Conservation (phyloP, 2,797 vertebrate species). For the Microctenopoma steveboyesi region DNA sequence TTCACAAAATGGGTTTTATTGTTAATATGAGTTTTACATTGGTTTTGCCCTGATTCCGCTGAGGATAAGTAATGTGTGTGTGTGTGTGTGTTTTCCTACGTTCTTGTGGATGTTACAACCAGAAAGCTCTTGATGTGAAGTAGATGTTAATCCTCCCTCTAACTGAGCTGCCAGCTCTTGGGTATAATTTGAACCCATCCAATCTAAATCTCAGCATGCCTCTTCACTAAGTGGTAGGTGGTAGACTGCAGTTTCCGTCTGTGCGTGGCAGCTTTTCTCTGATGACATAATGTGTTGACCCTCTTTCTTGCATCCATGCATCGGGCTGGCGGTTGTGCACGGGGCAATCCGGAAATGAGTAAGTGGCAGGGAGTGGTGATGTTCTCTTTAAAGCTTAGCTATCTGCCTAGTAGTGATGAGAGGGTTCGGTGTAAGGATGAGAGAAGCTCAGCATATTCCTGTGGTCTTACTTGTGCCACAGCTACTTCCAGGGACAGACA, state of each 20-base stretch:
- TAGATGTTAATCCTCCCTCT: slow-evolving; percentile 81
- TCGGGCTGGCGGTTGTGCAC: slow-evolving; percentile 39
- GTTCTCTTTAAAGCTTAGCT: slow-evolving; percentile 71
- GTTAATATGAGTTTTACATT: slow-evolving; percentile 47
- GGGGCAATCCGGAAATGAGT: slow-evolving; percentile 72
- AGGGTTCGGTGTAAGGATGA: slow-evolving; percentile 60
- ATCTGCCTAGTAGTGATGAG: slow-evolving; percentile 59
- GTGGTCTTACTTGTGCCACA: slow-evolving; percentile 51
- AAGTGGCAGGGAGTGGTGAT: slow-evolving; percentile 67
- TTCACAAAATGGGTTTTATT: slow-evolving; percentile 59
- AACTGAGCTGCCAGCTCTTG: slow-evolving; percentile 78
- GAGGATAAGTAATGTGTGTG: slow-evolving; percentile 56
- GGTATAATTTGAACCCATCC: slow-evolving; percentile 78
- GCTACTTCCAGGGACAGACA: slow-evolving; percentile 47
- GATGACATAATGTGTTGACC: slow-evolving; percentile 73
- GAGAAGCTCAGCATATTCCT: slow-evolving; percentile 55
- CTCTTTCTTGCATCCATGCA: slow-evolving; percentile 51
- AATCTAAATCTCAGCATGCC: slow-evolving; percentile 73
- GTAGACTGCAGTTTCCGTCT: slow-evolving; percentile 62
- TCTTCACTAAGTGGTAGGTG: slow-evolving; percentile 69
- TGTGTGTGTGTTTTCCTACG: slow-evolving; percentile 35
- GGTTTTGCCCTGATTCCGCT: slow-evolving; percentile 43
- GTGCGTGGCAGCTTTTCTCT: slow-evolving; percentile 68
- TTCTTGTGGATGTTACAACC: slow-evolving; percentile 63
- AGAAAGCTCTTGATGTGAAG: slow-evolving; percentile 74